A percentile compares a stretch with the other conserved stretches of the same genome.
phyloP scores from a whole-genome alignment of 1,140 invertebrate genomes.

The Cotesia chilonis region DNA sequence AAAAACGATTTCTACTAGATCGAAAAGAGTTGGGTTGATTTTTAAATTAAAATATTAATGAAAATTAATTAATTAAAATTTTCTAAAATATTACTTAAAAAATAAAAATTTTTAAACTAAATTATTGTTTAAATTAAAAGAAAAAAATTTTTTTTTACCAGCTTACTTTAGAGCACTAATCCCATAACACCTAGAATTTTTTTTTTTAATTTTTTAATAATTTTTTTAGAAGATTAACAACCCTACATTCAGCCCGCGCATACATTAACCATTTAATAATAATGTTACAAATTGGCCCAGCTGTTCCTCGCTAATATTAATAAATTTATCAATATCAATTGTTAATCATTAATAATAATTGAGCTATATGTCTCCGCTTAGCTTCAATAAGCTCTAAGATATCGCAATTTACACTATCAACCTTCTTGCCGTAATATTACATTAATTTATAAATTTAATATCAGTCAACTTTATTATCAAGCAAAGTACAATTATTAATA shows the following conservation, averaged over 20 bases:
- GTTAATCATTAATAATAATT: neutral
- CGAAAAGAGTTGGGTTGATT: too few relatives aligned
- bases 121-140: too few relatives aligned
- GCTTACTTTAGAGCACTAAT: too few relatives aligned
- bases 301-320: constrained; percentile 10
- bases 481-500: neutral
- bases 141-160: too few relatives aligned
- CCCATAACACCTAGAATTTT: too few relatives aligned
- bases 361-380: constrained; percentile 25
- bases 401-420: constrained; percentile 17
- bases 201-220: neutral
- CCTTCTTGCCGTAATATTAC: constrained; percentile 13
- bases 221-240: constrained; percentile 17
- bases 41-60: too few relatives aligned
- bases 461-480: constrained; percentile 37
- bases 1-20: too few relatives aligned
- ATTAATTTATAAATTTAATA: constrained; percentile 27
- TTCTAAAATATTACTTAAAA: too few relatives aligned
- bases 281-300: constrained; percentile 19
- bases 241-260: constrained; percentile 2
- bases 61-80: too few relatives aligned
- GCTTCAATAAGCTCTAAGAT: constrained; percentile 31
- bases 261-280: constrained; percentile 9
- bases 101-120: too few relatives aligned
- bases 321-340: too few relatives aligned